Evolutionary conservation across 2,797 vertebrate species (phyloP).

Genomic region (Pipistrellus nathusii): DNA sequence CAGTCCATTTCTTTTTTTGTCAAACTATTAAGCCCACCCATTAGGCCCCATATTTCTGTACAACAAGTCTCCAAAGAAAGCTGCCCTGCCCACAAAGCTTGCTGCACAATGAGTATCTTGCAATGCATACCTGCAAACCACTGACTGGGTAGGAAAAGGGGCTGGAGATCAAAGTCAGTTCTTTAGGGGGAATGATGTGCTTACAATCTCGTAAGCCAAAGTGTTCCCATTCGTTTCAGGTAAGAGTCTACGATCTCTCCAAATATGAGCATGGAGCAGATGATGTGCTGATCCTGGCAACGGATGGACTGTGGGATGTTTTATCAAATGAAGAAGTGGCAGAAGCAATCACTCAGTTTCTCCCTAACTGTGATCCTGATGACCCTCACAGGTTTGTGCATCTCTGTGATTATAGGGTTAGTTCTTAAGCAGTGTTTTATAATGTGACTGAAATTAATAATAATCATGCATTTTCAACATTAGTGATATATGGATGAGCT

Average conservation of each 20-base stretch:
- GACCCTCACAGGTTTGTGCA: slow-evolving; percentile 95
- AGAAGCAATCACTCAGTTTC: slow-evolving; percentile 94
- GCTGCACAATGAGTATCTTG: neutral
- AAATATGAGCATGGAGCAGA: slow-evolving; percentile 93
- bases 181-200: neutral
- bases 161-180: neutral
- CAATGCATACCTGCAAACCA: neutral
- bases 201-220: neutral
- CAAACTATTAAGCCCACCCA: neutral
- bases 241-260: slow-evolving; percentile 93
- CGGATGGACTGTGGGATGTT: slow-evolving; percentile 99
- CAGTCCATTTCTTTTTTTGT: neutral
- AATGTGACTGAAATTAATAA: neutral
- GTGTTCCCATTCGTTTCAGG: slow-evolving; percentile 87
- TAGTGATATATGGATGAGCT: neutral
- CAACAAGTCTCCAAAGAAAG: neutral
- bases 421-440: neutral
- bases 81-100: neutral
- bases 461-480: neutral
- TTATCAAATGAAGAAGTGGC: slow-evolving; percentile 97
- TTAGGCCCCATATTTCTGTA: neutral
- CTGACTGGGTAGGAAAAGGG: neutral
- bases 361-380: slow-evolving; percentile 97
- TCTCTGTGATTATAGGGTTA: neutral
- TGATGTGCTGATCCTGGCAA: slow-evolving; percentile 96